Evolutionary conservation across 2,888 invertebrate genomes (phyloP).

Genomic region (Spisula subtruncata): DNA sequence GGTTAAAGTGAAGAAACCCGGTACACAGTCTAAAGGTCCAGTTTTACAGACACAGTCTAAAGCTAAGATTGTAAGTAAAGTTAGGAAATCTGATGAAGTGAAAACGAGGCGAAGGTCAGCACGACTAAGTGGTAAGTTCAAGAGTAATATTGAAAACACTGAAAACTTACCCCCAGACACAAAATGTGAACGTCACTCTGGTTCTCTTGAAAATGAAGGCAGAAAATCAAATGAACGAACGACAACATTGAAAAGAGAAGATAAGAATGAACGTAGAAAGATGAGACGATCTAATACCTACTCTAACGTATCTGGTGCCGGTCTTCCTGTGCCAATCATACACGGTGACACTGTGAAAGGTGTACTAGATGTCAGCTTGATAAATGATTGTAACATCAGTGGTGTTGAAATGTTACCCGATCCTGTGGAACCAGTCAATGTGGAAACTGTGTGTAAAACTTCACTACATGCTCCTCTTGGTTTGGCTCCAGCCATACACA

Average conservation of each 20-base stretch:
- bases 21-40: conserved; percentile 29
- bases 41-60: conserved; percentile 21
- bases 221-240: conserved; percentile 38
- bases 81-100: conserved; percentile 29
- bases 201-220: not conserved
- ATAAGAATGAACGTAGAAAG: conserved; percentile 54
- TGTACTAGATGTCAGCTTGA: conserved; percentile 54
- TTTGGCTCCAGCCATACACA: not conserved
- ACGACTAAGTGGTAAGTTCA: conserved; percentile 42
- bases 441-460: not conserved
- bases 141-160: not conserved
- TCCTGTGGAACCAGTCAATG: not conserved
- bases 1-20: conserved; percentile 9
- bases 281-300: conserved; percentile 73
- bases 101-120: conserved; percentile 25
- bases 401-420: conserved; percentile 53
- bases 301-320: conserved; percentile 64
- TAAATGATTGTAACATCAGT: conserved; percentile 63
- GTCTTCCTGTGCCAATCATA: conserved; percentile 66
- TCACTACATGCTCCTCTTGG: not conserved
- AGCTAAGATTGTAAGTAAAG: conserved; percentile 10
- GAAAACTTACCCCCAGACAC: conserved; percentile 34
- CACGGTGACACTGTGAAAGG: conserved; percentile 62
- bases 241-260: conserved; percentile 12
- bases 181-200: not conserved